These are phyloP conservation scores for Lateolabrax maculatus DNA, from an alignment of 2,797 vertebrate species.

Conservation along the genomic window DNA sequence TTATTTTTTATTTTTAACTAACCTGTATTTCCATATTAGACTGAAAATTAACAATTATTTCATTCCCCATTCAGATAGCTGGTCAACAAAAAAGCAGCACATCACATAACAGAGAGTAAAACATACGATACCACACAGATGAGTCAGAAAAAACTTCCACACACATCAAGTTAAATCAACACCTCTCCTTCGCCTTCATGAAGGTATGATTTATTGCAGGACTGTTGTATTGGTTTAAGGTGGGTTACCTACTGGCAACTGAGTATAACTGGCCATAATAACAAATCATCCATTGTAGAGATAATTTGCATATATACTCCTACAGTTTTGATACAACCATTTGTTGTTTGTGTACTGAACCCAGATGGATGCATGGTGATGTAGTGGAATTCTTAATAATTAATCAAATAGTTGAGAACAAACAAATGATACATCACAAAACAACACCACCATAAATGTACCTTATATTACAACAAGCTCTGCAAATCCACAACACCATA, in stretches of 20 bases:
- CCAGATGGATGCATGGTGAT: slow-evolving; percentile 40
- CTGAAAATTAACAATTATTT: neutral
- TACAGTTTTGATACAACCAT: slow-evolving; percentile 34
- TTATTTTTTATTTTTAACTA: neutral
- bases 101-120: neutral
- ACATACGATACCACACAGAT: neutral
- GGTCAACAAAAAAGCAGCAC: neutral
- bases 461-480: neutral
- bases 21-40: neutral
- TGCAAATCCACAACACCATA: neutral
- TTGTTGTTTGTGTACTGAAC: slow-evolving; percentile 36
- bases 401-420: slow-evolving; percentile 1
- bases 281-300: slow-evolving; percentile 18
- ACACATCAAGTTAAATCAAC: neutral
- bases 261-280: neutral
- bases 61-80: neutral
- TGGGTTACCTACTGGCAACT: neutral
- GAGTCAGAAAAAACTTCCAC: neutral
- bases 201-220: neutral
- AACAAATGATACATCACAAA: neutral
- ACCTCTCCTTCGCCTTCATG: neutral
- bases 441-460: neutral
- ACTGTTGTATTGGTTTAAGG: neutral
- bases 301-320: slow-evolving; percentile 42
- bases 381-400: slow-evolving; percentile 19